phyloP scores from a whole-genome alignment of 2,113 vertebrate genomes.

The Zosterops borbonicus region DNA sequence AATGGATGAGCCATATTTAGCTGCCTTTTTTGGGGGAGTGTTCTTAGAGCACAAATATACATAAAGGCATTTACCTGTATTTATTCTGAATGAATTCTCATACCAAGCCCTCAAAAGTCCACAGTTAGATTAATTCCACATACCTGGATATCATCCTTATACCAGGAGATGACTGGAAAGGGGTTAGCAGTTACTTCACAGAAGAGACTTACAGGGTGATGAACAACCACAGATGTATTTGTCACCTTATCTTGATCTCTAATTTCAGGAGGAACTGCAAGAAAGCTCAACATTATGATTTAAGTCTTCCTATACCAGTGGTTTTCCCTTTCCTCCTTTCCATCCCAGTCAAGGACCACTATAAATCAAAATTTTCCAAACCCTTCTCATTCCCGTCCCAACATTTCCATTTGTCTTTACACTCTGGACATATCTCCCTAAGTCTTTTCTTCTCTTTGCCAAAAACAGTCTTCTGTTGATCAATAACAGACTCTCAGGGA shows the following conservation, averaged over 20 bases:
- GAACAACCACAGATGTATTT: conserved; percentile 84
- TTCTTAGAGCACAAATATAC: background rate
- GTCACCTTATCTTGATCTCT: conserved; percentile 76
- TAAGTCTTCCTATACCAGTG: background rate
- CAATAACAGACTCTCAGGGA: background rate
- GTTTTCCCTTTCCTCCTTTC: background rate
- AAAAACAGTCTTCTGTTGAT: background rate
- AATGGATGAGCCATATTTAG: background rate
- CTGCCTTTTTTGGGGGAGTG: background rate
- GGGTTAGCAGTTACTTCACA: conserved; percentile 92
- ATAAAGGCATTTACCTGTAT: background rate
- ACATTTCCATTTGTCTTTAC: background rate
- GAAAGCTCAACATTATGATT: background rate
- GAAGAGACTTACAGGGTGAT: conserved; percentile 81
- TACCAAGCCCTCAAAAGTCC: background rate
- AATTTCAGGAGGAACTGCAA: conserved; percentile 89
- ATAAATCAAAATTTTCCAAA: background rate
- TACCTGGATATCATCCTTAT: conserved; percentile 86
- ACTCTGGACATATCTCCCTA: background rate
- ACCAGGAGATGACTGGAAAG: conserved; percentile 87
- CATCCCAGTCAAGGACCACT: background rate
- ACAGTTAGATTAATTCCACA: background rate
- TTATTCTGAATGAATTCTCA: background rate
- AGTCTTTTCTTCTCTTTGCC: background rate
- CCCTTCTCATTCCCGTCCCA: background rate